Percentiles rank a stretch among this genome's conserved stretches.
phyloP scores from a whole-genome alignment of 53 echinoderm and acorn worm genomes.

The Luidia sarsii region DNA sequence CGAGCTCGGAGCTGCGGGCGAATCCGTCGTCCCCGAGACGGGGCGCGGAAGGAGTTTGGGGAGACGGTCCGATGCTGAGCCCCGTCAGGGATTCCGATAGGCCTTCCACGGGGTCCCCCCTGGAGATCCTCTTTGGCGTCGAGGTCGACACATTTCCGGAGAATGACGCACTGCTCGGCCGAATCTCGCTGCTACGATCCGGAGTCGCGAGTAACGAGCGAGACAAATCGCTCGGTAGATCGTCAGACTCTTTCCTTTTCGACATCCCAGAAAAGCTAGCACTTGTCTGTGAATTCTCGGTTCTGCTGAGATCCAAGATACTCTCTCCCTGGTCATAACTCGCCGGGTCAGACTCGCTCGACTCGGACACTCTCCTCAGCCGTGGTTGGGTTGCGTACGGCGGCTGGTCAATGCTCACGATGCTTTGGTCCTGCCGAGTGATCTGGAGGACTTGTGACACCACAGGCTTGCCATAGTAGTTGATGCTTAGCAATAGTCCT shows the following conservation, averaged over 20 bases:
- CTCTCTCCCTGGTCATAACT: not conserved
- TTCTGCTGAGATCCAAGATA: not conserved
- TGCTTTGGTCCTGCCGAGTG: constrained; percentile 30
- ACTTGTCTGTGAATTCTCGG: too few relatives aligned
- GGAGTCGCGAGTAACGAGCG: too few relatives aligned
- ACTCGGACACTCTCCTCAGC: constrained; percentile 13
- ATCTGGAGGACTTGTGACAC: constrained; percentile 46
- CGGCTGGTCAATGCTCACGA: constrained; percentile 36
- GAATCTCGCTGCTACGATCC: too few relatives aligned
- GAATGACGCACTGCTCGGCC: not conserved
- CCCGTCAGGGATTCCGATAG: constrained; percentile 32
- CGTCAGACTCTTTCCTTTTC: too few relatives aligned
- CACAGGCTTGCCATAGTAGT: constrained; percentile 86
- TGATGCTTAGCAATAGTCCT: constrained; percentile 64
- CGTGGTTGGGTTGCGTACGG: constrained; percentile 33
- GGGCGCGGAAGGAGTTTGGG: not conserved
- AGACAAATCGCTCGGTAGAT: too few relatives aligned
- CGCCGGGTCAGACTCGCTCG: not conserved
- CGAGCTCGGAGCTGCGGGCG: not conserved
- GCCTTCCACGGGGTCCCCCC: not conserved
- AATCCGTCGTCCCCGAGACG: not conserved
- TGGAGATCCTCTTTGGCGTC: constrained; percentile 48
- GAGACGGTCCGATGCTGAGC: not conserved
- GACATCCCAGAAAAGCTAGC: too few relatives aligned
- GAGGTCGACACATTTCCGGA: constrained; percentile 19